Conservation (phyloP, 2,888 invertebrate genomes). For the Lasioglossum zephyrum region DNA sequence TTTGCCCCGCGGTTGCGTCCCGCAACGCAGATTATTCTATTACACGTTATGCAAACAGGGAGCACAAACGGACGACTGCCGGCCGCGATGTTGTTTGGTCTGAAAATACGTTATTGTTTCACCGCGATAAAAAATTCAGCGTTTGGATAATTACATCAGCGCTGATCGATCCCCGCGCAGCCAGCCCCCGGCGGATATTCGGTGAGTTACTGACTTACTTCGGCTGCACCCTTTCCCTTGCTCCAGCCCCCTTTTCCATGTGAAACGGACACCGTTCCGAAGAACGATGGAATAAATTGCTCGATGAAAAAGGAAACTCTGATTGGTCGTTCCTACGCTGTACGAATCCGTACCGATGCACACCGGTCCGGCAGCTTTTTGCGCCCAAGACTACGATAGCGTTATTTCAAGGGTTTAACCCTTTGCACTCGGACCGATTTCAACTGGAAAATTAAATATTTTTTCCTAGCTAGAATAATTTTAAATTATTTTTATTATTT, state of each 20-base stretch:
- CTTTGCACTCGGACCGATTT: no score
- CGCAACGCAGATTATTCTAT: conserved; percentile 81
- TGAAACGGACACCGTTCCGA: conserved; percentile 20
- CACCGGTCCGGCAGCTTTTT: no score
- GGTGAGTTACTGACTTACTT: conserved; percentile 78
- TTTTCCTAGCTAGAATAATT: no score
- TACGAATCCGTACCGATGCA: no score
- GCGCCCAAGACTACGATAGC: no score
- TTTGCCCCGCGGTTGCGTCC: conserved; percentile 52
- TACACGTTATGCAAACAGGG: conserved; percentile 79
- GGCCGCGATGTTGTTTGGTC: conserved; percentile 86
- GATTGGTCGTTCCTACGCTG: not conserved
- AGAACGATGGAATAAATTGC: conserved; percentile 9
- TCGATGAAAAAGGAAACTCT: not conserved
- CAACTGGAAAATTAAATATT: no score
- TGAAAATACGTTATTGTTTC: conserved; percentile 89
- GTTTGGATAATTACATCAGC: conserved; percentile 87
- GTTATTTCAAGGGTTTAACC: no score
- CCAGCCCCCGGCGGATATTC: conserved; percentile 66
- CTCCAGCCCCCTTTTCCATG: not conserved
- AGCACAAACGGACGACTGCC: conserved; percentile 55
- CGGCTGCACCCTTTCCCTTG: conserved; percentile 62
- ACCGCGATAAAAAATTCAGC: conserved; percentile 88
- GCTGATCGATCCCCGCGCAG: conserved; percentile 64
- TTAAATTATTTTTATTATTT: no score